Base-by-base conservation (phyloP, 2,797 vertebrate genomes). In the Crocodylus rhombifer region DNA sequence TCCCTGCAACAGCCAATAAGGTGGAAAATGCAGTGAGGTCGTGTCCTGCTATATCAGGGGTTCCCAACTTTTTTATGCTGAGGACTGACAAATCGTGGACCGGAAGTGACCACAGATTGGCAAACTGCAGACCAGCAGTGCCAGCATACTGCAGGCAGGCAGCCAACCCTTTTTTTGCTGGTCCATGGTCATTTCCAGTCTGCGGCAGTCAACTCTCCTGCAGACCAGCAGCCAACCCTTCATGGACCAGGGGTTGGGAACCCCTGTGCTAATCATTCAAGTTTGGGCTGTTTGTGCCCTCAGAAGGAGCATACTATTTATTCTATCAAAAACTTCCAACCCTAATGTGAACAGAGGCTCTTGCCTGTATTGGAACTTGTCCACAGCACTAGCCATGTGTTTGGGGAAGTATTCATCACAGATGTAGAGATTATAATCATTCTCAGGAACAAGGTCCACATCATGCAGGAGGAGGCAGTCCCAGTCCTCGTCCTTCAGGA, bases 341-440 rank as follows among this genome's bases (percentile, higher is more conserved):
- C 73, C 33, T 75, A 77, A 67, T 88, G 30, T 12, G 26, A 79
- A 71, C 0, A 4, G n/a, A 90, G 71, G 57, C 80, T 69, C 83
- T 96, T 97, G 98, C 98, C 13, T 92, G 91, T 98, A 98, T 61
- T 96, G 91, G 88, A 97, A 98, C 80, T 97, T 98, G 91, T 98
- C 97, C 89, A 98, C 96, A 58, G 97, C 98, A 86, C 96, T 97
- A 58, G 98, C 96, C 89, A 98, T 60, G 3, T 98, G 98, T 63
- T 98, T 98, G 86, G 98, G 98, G 69, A 95, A 97, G 60, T 95
- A 91, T 2, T 97, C 96, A 71, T 98, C 97, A 3, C 98, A 98
- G 61, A 97, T 62, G 6, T 98, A 98, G 30, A 97, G 91, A 84
- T 98, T 98, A 77, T 98, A 95, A 74, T 98, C 98, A 4, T 98